Evolutionary conservation across 2,888 invertebrate species (phyloP), one percentile per base, ranked within the genome.

Genomic region (Hemithea aestivaria): DNA sequence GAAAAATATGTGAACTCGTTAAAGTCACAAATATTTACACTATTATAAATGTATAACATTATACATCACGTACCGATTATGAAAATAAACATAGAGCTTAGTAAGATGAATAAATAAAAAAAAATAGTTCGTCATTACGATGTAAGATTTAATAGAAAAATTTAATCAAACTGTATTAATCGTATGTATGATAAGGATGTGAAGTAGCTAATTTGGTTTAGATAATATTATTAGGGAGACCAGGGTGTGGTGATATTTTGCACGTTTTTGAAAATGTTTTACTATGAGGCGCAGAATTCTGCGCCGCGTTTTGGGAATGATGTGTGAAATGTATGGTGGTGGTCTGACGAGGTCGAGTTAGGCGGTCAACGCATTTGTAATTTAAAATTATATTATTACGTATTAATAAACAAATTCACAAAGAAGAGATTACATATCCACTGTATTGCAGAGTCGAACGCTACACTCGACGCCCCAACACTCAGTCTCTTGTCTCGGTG

Each of bases 241-340:
- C 87, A 87, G 87, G 87, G 87, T 87, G 87, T 77, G 87, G 84
- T 84, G 87, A 85, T 87, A 87, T 85, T 85, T 85, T 84, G 84
- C 83, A 84, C 80, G 85, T 85, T 87, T 87, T 85, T 85, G 84
- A 85, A 79, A 77, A 84, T 83, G 83, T 87, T 83, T 85, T 87
- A 81, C 79, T 81, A 78, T 68, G 68, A 66, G 77, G 76, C 70
- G 75, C 80, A 74, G 76, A 57, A 62, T 67, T 64, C 66, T 70
- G 80, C 70, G 75, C 68, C 75, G 71, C 64, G 74, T 76, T 42
- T 69, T 73, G 72, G 71, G 69, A 67, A 73, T 66, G 69, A 70
- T 65, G 62, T 62, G 73, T 66, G 66, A 61, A 61, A 62, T 60
- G 67, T 65, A 60, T 62, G 70, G 67, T 70, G 76, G 71, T 65